A percentile compares a stretch with the other conserved stretches of the same genome.
These are phyloP conservation scores for Chloropsis hardwickii DNA, from an alignment of 2,113 vertebrate species.

Conservation along the genomic window DNA sequence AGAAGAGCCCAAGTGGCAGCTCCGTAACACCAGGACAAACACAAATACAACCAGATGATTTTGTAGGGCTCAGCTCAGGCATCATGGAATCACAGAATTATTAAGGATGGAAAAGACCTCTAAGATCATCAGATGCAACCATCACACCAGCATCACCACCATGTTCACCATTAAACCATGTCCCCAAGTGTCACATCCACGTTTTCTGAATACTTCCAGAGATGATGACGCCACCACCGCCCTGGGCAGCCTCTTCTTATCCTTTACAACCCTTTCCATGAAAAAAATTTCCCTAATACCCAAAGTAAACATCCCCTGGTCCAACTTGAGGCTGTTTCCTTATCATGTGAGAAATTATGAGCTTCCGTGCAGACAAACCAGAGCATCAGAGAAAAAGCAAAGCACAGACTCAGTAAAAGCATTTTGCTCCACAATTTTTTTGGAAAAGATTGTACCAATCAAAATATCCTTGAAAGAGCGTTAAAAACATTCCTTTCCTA, in stretches of 20 bases:
- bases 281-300: neutral
- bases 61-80: neutral
- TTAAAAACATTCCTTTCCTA: neutral
- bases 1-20: neutral
- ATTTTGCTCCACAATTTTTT: neutral
- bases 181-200: neutral
- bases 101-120: neutral
- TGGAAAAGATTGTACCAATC: neutral
- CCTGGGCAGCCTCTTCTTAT: neutral
- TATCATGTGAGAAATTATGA: neutral
- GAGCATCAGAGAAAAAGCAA: neutral
- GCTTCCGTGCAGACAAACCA: neutral
- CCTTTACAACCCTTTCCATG: neutral
- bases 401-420: neutral
- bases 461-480: neutral
- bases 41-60: neutral
- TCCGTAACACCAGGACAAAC: accelerated
- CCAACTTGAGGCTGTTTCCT: neutral
- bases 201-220: neutral
- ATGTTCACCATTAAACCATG: neutral
- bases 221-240: neutral
- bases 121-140: neutral
- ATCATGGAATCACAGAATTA: neutral
- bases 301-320: neutral
- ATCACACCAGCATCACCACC: neutral